These are phyloP conservation scores for Alligator sinensis DNA, from an alignment of 2,113 vertebrate genomes.

Conservation along the genomic window DNA sequence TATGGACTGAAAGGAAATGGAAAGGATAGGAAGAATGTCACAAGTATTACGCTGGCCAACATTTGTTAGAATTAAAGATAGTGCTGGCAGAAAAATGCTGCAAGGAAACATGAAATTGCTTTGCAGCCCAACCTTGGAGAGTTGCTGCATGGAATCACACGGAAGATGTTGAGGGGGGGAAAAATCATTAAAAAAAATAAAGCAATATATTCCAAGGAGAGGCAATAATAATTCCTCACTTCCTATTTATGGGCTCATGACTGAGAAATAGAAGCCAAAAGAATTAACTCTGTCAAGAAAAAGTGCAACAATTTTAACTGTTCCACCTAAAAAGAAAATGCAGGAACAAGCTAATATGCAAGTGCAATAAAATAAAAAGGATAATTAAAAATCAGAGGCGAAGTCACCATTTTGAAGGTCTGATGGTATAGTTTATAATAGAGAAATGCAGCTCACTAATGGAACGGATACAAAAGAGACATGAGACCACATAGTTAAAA, in stretches of 20 bases:
- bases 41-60: slow-evolving; percentile 51
- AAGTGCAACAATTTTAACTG: slow-evolving; percentile 9
- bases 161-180: not conserved
- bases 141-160: slow-evolving; percentile 22
- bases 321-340: not conserved
- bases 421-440: not conserved
- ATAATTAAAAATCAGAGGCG: not conserved
- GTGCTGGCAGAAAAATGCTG: slow-evolving; percentile 32
- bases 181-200: slow-evolving; percentile 39
- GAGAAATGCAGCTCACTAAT: not conserved
- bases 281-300: slow-evolving; percentile 12
- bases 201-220: slow-evolving; percentile 12
- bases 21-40: slow-evolving; percentile 23
- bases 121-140: slow-evolving; percentile 37
- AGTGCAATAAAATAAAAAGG: not conserved
- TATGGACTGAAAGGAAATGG: slow-evolving; percentile 13
- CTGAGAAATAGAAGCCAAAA: not conserved
- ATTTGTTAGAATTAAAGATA: slow-evolving; percentile 36
- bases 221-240: not conserved
- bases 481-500: not conserved
- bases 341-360: not conserved
- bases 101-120: slow-evolving; percentile 51
- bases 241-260: not conserved
- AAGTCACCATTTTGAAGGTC: not conserved
- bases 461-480: not conserved